Evolutionary conservation across 2,797 vertebrate genomes (phyloP), one percentile per base, ranked within the genome.

Genomic region (Botia kubotai): DNA sequence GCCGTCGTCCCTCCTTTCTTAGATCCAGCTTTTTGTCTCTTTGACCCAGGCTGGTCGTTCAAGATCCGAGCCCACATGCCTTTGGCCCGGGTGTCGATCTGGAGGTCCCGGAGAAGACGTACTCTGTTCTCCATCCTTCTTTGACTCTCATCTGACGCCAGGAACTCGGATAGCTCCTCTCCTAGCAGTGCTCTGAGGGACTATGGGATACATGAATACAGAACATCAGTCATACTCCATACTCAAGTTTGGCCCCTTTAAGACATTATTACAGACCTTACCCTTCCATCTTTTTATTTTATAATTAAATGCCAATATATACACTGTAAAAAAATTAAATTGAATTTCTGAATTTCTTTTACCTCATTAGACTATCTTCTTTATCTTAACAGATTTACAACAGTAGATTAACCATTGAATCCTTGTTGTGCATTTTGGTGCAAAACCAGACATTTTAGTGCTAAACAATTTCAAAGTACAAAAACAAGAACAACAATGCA

Each of bases 41-140:
- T 92, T 36, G 92, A 63, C 65, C 90, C 86, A 50, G 95, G 93
- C 79, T 94, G 92, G 85, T 97, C 96, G 68, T 93, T 95, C 68
- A 95, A 91, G 71, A 96, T 91, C 87, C 95, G 94, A 77, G 93
- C 91, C 95, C 94, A 96, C 87, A 96, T 92, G 55, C 94, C 94
- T 86, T 94, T 94, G 87, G 96, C 92, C 23, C 92, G 89, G 84
- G 94, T 94, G 92, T 95, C 94, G 88, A 91, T 77, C 86, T 91
- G 93, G 89, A 96, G 92, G 93, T 95, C 94, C 84, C 95, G 88
- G 70, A 95, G 89, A 84, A 95, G 91, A 66, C 94, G 92, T 71
- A 94, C 90, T 91, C 94, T 92, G 81, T 85, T 86, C 73, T 94
- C 93, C 52, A 93, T 76, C 76, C 89, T 89, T 79, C 87, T 85